A percentile compares a stretch with the other conserved stretches of the same genome.
These are phyloP conservation scores for Amphipyra tragopoginis DNA, from an alignment of 2,888 invertebrate species.

Conservation along the genomic window DNA sequence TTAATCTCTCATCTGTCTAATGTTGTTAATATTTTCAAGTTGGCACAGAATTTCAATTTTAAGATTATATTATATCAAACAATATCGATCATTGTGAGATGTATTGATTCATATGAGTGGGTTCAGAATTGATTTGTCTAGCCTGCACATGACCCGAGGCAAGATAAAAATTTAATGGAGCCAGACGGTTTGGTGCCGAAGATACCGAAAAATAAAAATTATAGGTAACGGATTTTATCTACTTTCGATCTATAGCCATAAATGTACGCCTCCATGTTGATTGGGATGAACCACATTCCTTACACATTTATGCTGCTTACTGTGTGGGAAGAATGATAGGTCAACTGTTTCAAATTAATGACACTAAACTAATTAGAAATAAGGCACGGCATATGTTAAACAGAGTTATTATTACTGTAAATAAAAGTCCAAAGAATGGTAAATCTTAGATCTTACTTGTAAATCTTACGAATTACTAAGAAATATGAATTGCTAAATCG, in stretches of 20 bases:
- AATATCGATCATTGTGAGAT: not conserved
- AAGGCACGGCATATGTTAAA: too few species aligned
- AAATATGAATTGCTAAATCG: too few species aligned
- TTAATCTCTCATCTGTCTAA: not conserved
- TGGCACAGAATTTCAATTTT: too few species aligned
- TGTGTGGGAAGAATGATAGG: too few species aligned
- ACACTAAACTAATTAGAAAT: too few species aligned
- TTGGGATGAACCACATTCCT: not conserved
- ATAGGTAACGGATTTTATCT: slow-evolving; percentile 4
- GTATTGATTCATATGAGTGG: slow-evolving; percentile 1
- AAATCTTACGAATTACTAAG: too few species aligned
- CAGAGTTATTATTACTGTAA: too few species aligned
- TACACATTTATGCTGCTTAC: too few species aligned
- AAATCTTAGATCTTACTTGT: too few species aligned
- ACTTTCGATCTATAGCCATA: slow-evolving; percentile 5
- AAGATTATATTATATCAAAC: not conserved
- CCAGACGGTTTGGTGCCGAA: slow-evolving; percentile 6
- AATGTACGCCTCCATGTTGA: not conserved
- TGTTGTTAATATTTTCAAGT: not conserved
- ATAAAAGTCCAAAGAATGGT: too few species aligned
- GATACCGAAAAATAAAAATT: not conserved
- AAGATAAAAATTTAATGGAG: slow-evolving; percentile 1
- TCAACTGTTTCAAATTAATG: too few species aligned
- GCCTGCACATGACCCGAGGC: slow-evolving; percentile 2
- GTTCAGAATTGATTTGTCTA: not conserved